Percentiles rank a stretch among this genome's conserved stretches.
phyloP scores from a whole-genome alignment of 2,888 invertebrate genomes.

The Cylloceria caligata region DNA sequence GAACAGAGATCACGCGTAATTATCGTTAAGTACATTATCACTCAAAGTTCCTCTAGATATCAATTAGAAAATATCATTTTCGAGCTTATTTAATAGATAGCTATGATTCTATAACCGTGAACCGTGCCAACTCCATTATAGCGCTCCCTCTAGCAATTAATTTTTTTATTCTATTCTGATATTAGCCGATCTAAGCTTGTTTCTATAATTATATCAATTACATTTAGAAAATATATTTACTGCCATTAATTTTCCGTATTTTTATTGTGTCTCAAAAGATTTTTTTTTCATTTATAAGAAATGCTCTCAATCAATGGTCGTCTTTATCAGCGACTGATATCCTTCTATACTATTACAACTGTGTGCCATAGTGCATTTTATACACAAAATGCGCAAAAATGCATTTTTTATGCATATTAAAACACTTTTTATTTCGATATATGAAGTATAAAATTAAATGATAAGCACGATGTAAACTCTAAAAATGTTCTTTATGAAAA shows the following conservation, averaged over 20 bases:
- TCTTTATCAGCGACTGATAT: too few relatives aligned
- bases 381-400: too few relatives aligned
- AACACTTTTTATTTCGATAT: too few relatives aligned
- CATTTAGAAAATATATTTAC: too few relatives aligned
- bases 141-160: conserved; percentile 80
- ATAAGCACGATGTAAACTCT: too few relatives aligned
- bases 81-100: conserved; percentile 85
- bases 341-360: too few relatives aligned
- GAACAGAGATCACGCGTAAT: conserved; percentile 75
- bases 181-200: conserved; percentile 50
- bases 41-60: conserved; percentile 80
- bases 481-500: too few relatives aligned
- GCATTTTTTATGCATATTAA: too few relatives aligned
- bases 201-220: conserved; percentile 15
- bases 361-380: too few relatives aligned
- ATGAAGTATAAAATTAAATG: too few relatives aligned
- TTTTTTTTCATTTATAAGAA: too few relatives aligned
- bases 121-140: conserved; percentile 85
- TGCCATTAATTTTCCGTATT: neutral
- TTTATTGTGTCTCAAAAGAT: neutral
- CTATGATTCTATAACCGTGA: conserved; percentile 84
- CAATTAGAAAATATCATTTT: conserved; percentile 84
- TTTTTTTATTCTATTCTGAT: conserved; percentile 79
- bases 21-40: conserved; percentile 81
- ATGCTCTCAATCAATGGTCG: too few relatives aligned